A percentile compares a stretch with the other conserved stretches of the same genome.
These are phyloP conservation scores for Anorthoa munda DNA, from an alignment of 2,888 invertebrate species.

Conservation along the genomic window DNA sequence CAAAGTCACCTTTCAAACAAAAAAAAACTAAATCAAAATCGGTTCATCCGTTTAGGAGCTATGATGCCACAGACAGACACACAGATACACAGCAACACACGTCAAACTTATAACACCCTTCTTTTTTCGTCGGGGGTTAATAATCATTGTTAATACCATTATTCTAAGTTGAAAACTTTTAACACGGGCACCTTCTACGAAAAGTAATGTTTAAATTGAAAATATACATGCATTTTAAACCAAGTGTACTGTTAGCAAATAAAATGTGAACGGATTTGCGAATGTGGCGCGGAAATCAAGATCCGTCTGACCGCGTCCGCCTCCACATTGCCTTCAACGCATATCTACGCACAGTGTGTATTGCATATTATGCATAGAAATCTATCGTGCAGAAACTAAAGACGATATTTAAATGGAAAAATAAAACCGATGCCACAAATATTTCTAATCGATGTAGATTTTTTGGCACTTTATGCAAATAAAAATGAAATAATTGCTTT, in stretches of 20 bases:
- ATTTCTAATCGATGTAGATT: neutral
- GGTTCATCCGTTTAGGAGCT: too few species aligned
- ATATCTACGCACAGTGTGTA: too few species aligned
- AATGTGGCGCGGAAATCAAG: conserved; percentile 49
- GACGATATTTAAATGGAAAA: neutral
- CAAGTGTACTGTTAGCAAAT: conserved; percentile 31
- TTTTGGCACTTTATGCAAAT: conserved; percentile 16
- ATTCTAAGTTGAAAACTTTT: neutral
- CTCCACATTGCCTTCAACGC: conserved; percentile 13
- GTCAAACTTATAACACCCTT: too few species aligned
- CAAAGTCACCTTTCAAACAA: too few species aligned
- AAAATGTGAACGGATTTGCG: conserved; percentile 31
- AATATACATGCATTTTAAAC: conserved; percentile 10
- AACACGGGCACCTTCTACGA: neutral
- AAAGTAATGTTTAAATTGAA: conserved; percentile 4
- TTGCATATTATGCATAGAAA: conserved; percentile 39
- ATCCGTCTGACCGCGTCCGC: conserved; percentile 40
- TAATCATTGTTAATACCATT: too few species aligned
- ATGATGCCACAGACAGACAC: too few species aligned
- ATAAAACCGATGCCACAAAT: neutral
- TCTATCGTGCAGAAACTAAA: conserved; percentile 26
- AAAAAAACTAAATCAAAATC: too few species aligned
- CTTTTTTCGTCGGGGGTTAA: too few species aligned
- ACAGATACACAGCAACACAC: too few species aligned
- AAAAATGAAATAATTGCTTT: neutral